These are phyloP conservation scores for Bos indicus DNA, from an alignment of 2,113 vertebrate species.

Conservation along the genomic window DNA sequence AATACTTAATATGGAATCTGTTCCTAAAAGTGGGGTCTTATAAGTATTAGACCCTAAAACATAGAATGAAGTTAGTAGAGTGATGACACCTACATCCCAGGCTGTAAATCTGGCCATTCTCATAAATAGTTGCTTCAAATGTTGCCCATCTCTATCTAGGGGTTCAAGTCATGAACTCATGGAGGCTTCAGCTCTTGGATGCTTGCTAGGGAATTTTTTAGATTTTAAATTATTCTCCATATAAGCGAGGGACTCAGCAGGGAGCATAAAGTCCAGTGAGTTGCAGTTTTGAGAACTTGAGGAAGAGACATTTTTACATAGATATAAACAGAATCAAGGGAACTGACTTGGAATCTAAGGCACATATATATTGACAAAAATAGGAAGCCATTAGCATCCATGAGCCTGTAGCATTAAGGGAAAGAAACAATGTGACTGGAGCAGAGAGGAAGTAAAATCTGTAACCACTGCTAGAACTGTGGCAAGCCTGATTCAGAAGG, in stretches of 20 bases:
- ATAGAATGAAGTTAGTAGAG: background rate
- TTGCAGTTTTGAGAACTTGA: background rate
- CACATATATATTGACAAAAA: background rate
- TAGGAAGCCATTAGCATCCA: background rate
- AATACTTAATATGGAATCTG: background rate
- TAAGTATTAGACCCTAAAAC: background rate
- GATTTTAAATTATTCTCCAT: background rate
- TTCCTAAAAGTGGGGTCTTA: background rate
- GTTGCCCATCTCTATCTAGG: background rate
- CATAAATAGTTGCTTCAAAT: background rate
- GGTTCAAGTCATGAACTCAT: background rate
- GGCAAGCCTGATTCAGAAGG: background rate
- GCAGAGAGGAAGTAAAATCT: background rate
- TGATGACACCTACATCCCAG: background rate
- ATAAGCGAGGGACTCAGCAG: background rate
- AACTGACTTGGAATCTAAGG: background rate
- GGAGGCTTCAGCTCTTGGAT: background rate
- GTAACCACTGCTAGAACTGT: accelerated
- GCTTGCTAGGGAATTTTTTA: background rate
- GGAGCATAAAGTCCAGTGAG: background rate
- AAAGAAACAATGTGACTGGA: background rate
- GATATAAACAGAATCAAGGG: background rate
- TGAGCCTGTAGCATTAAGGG: background rate
- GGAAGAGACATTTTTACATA: background rate
- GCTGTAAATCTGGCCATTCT: background rate